Base-by-base conservation (phyloP, 1,140 invertebrate genomes). In the Delia radicum region DNA sequence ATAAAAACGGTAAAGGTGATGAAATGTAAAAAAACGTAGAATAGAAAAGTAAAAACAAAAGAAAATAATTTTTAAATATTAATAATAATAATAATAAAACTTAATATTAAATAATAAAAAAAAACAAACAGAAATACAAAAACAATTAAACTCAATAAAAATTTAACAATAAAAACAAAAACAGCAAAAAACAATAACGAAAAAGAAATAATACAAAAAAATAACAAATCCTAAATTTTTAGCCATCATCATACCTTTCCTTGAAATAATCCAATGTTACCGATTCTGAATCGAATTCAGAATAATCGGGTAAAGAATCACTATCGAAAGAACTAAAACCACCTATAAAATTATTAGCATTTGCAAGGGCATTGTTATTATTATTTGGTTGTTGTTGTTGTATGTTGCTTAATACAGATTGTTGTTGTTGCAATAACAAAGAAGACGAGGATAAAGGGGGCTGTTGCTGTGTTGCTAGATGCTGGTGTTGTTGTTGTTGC, bases 211-310 rank as follows among this genome's bases (percentile, higher is more conserved):
- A 28, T 12, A 27, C 29, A 8, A 15, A 48, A 33, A 2, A 33
- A 55, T 13, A 62, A 74, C 26, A 31, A 8, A 62, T 27, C 48
- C 21, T 29, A 21, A 15, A 13, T 7, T 24, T 18, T 3, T 5
- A 31, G 13, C 24, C 62, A 21, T 12, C 27, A n/a, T n/a, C 76
- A 74, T 85, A 89, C 88, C 87, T 88, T 86, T 89, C 87, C 78
- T 81, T 86, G 76, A 87, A 87, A 79, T 88, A 89, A 75, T 88
- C 88, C 80, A 87, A 81, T 74, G 88, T 86, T 46, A 88, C 86
- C 76, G 87, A 88, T 82, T 88, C 87, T 55, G 87, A 87, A 86
- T 89, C 89, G 81, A 89, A 89, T 87, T 89, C 89, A 83, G 87
- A 88, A 79, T 88, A 89, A 84, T 89, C 88, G 24, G 88, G 87